A percentile compares a stretch with the other conserved stretches of the same genome.
phyloP scores from a whole-genome alignment of 2,797 vertebrate genomes.

The Cyclura pinguis region DNA sequence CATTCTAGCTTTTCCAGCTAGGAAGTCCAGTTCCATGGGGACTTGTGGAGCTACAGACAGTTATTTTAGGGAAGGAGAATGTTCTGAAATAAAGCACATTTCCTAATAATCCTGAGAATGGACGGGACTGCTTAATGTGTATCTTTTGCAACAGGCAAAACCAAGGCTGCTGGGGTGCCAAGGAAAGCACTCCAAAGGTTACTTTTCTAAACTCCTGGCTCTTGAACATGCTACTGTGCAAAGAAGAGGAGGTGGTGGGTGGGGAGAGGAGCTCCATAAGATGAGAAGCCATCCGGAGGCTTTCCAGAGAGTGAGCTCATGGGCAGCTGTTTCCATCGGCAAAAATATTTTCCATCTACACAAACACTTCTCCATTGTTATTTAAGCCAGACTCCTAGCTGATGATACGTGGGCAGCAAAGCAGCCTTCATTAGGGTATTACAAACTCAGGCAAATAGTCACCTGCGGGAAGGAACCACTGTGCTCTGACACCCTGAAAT shows the following conservation, averaged over 20 bases:
- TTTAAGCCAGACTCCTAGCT: constrained; percentile 60
- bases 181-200: constrained; percentile 78
- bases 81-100: constrained; percentile 58
- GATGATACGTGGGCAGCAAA: constrained; percentile 35
- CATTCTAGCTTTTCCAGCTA: not conserved
- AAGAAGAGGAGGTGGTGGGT: constrained; percentile 11
- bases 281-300: constrained; percentile 74
- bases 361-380: constrained; percentile 63
- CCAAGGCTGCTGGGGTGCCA: constrained; percentile 70
- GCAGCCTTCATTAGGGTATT: constrained; percentile 32
- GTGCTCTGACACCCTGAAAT: constrained; percentile 23
- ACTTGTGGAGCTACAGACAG: not conserved
- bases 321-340: constrained; percentile 72
- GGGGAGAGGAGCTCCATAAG: constrained; percentile 65
- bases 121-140: constrained; percentile 46
- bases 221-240: constrained; percentile 81
- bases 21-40: not conserved
- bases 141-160: constrained; percentile 70
- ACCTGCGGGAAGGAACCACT: constrained; percentile 43
- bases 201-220: constrained; percentile 77
- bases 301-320: constrained; percentile 84
- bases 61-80: not conserved
- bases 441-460: constrained; percentile 44
- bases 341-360: constrained; percentile 78
- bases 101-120: constrained; percentile 53